Base-by-base conservation (phyloP, 2,113 vertebrate species). In the Archilochus colubris region DNA sequence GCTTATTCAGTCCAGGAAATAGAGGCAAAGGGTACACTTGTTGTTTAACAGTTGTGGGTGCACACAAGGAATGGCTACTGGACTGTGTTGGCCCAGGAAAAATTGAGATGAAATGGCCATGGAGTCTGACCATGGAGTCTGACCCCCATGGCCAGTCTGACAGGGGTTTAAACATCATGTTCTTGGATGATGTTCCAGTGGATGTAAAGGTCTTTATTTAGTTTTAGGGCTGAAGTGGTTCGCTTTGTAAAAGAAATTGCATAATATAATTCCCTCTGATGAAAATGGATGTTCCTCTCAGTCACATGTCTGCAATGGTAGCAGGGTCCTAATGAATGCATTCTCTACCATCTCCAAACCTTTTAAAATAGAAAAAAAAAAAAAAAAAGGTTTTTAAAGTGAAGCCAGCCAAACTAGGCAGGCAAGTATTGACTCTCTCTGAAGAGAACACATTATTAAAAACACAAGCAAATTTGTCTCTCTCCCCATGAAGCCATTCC, bases 401-500 rank as follows among this genome's bases (percentile, higher is more conserved):
- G 9, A 88, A 91, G 48, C 51, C 68, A 91, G 59, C 51, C 55
- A 78, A 93, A 77, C 43, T 70, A 50, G 61, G 33, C 73, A 94
- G 68, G 38, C 72, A 85, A 91, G 88, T 88, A 88, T 59, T 91
- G 93, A 86, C 51, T 88, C 48, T 88, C 31, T 89, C 53, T 74
- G 57, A 93, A 88, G 79, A 88, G 94, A 94, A 93, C 93, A 94
- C 72, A 53, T 97, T 95, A 97, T 97, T 96, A 95, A 95, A 94
- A 94, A 94, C 93, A 95, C 72, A 97, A 95, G 93, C 62, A 81
- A 88, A 80, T 93, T 84, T 89, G 33, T 88, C 51, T 95, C 58
- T 87, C 87, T 95, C 89, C 61, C 87, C 53, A 55, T 91, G 88
- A 63, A 89, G 70, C 68, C 64, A 77, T 92, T 91, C 95, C 89